Percentiles rank a stretch among this genome's conserved stretches.
Evolutionary conservation across 2,888 invertebrate species (phyloP).

Genomic region (Acleris cristana): DNA sequence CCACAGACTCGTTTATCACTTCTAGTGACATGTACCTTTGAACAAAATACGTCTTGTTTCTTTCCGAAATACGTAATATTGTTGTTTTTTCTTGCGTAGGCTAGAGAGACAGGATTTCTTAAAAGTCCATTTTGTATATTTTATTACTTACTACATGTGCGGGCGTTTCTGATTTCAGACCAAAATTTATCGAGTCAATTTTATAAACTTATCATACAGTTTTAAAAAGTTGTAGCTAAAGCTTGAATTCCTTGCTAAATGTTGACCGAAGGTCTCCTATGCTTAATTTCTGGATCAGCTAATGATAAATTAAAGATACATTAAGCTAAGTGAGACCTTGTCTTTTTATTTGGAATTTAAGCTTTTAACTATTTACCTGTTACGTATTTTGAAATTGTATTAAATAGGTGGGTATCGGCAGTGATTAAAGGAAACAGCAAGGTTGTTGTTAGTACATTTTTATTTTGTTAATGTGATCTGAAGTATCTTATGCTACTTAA

Average conservation of each 20-base stretch:
- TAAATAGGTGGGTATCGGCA: conserved; percentile 67
- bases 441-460: conserved; percentile 67
- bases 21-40: conserved; percentile 20
- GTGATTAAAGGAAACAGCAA: conserved; percentile 56
- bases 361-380: conserved; percentile 46
- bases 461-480: conserved; percentile 82
- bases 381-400: conserved; percentile 65
- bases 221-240: conserved; percentile 39
- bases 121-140: conserved; percentile 13
- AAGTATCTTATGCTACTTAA: conserved; percentile 52
- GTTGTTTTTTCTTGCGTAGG: conserved; percentile 15
- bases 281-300: neutral
- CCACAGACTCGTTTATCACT: conserved; percentile 27
- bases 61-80: conserved; percentile 16
- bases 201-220: conserved; percentile 66
- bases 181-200: conserved; percentile 78
- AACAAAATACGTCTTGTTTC: conserved; percentile 1
- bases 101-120: conserved; percentile 15
- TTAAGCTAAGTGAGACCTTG: neutral
- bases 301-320: neutral
- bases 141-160: conserved; percentile 42
- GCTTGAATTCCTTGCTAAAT: conserved; percentile 24
- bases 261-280: no score
- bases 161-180: conserved; percentile 67
- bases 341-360: conserved; percentile 24